Conservation (phyloP, 2,797 vertebrate genomes). For the Enteromius trimaculatus region DNA sequence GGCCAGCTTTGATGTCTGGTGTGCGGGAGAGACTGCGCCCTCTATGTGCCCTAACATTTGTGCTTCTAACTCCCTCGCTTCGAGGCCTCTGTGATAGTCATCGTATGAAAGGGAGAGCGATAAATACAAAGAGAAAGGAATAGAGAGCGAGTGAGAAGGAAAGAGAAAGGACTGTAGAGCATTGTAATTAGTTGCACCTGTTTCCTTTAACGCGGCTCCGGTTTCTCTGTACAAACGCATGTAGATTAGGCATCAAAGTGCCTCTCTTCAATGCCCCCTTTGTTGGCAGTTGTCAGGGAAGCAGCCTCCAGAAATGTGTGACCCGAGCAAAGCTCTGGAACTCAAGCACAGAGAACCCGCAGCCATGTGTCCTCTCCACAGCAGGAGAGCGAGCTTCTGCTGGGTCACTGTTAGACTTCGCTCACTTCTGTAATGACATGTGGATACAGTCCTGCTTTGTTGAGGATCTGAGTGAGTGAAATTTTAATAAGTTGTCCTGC, state of each 20-base stretch:
- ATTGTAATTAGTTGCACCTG: conserved; percentile 87
- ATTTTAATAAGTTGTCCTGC: conserved; percentile 17
- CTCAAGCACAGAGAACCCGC: conserved; percentile 64
- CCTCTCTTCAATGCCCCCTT: conserved; percentile 80
- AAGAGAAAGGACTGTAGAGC: conserved; percentile 74
- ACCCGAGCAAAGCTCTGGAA: conserved; percentile 75
- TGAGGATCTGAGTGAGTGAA: conserved; percentile 1
- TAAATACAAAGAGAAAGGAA: conserved; percentile 40
- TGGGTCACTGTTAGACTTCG: conserved; percentile 27
- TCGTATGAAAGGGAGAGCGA: conserved; percentile 41
- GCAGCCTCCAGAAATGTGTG: conserved; percentile 76
- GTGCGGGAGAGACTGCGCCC: conserved; percentile 56
- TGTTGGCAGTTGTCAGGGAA: conserved; percentile 82
- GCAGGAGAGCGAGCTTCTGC: conserved; percentile 51
- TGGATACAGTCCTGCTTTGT: conserved; percentile 41
- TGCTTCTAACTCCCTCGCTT: conserved; percentile 58
- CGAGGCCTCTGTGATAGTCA: conserved; percentile 55
- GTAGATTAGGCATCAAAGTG: conserved; percentile 85
- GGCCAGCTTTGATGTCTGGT: conserved; percentile 71
- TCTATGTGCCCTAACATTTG: conserved; percentile 59
- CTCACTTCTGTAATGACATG: conserved; percentile 21
- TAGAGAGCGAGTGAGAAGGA: conserved; percentile 37
- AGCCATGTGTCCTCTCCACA: conserved; percentile 47
- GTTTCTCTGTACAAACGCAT: conserved; percentile 82
- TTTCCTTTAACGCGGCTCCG: conserved; percentile 82